Evolutionary conservation across 2,888 invertebrate genomes (phyloP), one percentile per base, ranked within the genome.

Genomic region (Vesta saturnalis): DNA sequence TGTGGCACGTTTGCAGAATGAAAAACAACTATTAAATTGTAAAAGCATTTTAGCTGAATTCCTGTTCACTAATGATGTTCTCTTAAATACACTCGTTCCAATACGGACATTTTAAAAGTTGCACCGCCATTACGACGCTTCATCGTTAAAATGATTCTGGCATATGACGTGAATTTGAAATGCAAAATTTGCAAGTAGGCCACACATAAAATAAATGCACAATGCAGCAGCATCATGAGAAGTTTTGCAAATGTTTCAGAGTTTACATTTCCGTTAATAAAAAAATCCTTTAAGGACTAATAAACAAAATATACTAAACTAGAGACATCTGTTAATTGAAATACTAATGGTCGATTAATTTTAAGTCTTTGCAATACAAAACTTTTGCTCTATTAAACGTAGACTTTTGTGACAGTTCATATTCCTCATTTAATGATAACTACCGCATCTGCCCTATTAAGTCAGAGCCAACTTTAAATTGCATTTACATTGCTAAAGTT

Each of bases 401-500:
- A 14, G 30, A 43, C 18, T 60, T 64, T 60, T 55, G 49, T 59
- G 64, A 23, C 52, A 47, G 57, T 64, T 54, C 35, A 64, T 59
- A 59, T 59, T 64, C 59, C 22, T 22, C 35, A 64, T 59, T 39
- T 54, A 58, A 60, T 56, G 60, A 65, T 65, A 60, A 60, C 65
- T 65, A 60, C 54, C 60, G 54, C 60, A 64, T 68, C 59, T 65
- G 35, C 62, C 52, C 23, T 52, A 58, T 65, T 69, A 60, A 64
- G 54, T 21, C 62, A 57, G 61, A 52, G 15, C 43, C 15, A 64
- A 69, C 43, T 69, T 69, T 69, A 69, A 65, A 65, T 69, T 65
- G 58, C 65, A 61, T 69, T 65, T 62, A 65, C 61, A 69, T 61
- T 69, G 59, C 64, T 58, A 39, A 64, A 61, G 61, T 65, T 69